phyloP scores from a whole-genome alignment of 2,797 vertebrate species.

The Tokudaia tokunoshimensis region DNA sequence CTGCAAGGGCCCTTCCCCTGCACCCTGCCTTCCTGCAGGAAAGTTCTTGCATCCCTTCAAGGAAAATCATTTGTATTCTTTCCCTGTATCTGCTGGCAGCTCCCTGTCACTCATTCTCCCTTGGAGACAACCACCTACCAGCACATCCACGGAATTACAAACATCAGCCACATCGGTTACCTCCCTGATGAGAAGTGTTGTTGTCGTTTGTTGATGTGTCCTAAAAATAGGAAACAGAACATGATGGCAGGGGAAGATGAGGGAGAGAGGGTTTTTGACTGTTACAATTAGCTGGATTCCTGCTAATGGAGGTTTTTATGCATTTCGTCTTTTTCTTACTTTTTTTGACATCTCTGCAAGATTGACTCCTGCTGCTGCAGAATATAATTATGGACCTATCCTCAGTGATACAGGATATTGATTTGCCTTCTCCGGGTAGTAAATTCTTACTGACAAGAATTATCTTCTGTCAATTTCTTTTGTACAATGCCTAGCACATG shows the following conservation, averaged over 20 bases:
- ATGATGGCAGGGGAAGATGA: neutral
- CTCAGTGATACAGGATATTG: constrained; percentile 69
- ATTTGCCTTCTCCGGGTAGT: constrained; percentile 60
- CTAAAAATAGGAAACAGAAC: constrained; percentile 70
- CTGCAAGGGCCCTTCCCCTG: neutral
- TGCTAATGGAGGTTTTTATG: constrained; percentile 57
- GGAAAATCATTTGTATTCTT: constrained; percentile 58
- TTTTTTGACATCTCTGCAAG: constrained; percentile 44
- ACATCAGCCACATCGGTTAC: constrained; percentile 46
- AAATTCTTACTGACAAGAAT: constrained; percentile 70
- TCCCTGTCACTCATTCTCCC: constrained; percentile 60
- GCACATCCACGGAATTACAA: constrained; percentile 61
- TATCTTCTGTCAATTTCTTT: constrained; percentile 67
- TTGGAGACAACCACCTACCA: constrained; percentile 53
- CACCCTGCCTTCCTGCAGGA: neutral
- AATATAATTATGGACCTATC: constrained; percentile 60
- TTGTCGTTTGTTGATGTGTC: constrained; percentile 53
- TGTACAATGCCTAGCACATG: constrained; percentile 6
- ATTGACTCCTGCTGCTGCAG: constrained; percentile 44
- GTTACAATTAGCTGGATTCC: constrained; percentile 44
- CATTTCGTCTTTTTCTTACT: neutral
- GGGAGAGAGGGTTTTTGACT: neutral
- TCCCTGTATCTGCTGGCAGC: neutral
- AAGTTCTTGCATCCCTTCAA: constrained; percentile 22
- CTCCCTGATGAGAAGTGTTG: constrained; percentile 33